Conservation (phyloP, 2,797 vertebrate species). For the Varecia variegata region DNA sequence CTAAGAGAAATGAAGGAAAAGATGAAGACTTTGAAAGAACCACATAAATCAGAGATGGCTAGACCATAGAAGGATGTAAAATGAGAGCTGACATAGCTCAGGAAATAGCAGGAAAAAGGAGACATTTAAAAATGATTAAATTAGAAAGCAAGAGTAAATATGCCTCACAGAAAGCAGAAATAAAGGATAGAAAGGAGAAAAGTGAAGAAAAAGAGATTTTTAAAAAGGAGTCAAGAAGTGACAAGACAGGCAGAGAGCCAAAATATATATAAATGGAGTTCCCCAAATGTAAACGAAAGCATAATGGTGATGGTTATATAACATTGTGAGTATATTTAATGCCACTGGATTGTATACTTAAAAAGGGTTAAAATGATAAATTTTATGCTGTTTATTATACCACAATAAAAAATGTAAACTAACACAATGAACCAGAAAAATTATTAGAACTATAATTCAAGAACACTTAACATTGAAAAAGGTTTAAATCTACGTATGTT, state of each 20-base stretch:
- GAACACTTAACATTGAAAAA: background rate
- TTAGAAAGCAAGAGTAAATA: background rate
- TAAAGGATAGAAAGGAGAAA: background rate
- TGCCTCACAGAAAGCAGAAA: background rate
- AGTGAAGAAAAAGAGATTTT: background rate
- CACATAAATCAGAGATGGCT: background rate
- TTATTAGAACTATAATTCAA: background rate
- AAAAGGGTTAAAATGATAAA: background rate
- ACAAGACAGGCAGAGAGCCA: background rate
- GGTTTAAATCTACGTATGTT: background rate
- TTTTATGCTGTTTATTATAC: background rate
- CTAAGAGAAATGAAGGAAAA: slow-evolving; percentile 17
- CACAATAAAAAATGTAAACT: background rate
- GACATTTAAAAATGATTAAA: background rate
- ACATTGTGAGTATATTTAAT: background rate
- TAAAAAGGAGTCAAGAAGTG: background rate
- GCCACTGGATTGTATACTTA: background rate
- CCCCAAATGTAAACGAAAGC: background rate
- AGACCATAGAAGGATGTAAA: background rate
- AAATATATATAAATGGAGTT: background rate
- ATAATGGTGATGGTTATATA: background rate
- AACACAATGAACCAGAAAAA: background rate
- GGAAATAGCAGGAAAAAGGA: background rate
- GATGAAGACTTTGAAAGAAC: background rate
- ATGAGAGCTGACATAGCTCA: background rate